Base-by-base conservation (phyloP, 1,140 invertebrate genomes). In the Zaprionus ornatus region DNA sequence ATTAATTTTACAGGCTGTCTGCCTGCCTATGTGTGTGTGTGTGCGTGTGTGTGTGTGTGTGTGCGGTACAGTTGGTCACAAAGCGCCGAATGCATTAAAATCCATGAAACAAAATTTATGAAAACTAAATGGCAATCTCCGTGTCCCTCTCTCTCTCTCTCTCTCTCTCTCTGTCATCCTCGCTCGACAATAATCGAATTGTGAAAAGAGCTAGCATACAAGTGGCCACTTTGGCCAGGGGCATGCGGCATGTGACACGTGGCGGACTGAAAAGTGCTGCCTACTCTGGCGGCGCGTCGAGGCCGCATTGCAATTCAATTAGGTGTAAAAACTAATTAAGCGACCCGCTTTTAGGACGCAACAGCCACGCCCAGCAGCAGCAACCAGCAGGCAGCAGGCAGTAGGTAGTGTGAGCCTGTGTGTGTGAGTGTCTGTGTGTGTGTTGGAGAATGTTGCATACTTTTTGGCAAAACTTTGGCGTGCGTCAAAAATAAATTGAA, bases 241-340 rank as follows among this genome's bases (percentile, higher is more conserved):
- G 25, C 23, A 23, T 37, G 61, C 12, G 35, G 61, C 61, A 64
- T 40, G 23, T 10, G 50, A 12, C 48, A 50, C 13, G 48, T 12
- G 19, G 12, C 12, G 13, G 35, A 10, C 9, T 23, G 19, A 45
- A 59, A 57, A 66, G 60, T 63, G 57, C 21, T 67, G 76, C 60
- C 64, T 71, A 65, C 75, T 79, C 75, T 79, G 56, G 62, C 23
- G 37, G 56, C 29, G 56, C 45, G 23, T 32, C 74, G 69, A 71
- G 69, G 73, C 37, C 15, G 37, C 76, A 81, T 80, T 77, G 76
- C 82, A 85, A 90, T 85, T 90, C 86, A 90, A 90, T 90, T 90
- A 90, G 82, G 75, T 90, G 85, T 90, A 77, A 90, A 90, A 90
- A 86, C 82, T 90, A 90, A 90, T 90, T 90, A 90, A 90, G 86